Base-by-base conservation (phyloP, 1,140 invertebrate species). In the Drosophila nikananu region DNA sequence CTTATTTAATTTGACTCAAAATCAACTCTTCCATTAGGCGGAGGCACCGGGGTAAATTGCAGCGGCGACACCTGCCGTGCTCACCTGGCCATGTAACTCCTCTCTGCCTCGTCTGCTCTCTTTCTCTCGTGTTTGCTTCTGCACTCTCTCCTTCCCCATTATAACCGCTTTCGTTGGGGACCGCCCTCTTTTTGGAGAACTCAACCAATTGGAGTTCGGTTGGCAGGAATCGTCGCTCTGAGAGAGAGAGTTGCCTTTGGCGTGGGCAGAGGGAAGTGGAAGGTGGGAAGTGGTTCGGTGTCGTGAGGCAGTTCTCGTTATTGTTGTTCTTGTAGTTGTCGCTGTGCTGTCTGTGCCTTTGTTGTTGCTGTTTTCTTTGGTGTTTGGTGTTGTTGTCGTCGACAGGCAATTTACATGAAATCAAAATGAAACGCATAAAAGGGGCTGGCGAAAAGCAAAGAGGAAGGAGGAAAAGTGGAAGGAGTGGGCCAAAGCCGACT, bases 381-480 rank as follows among this genome's bases (percentile, higher is more conserved):
- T 71, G 55, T 73, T 80, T 87, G 73, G 81, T 89, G 83, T 86
- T 86, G 83, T 79, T 86, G 84, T 89, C 84, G 86, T 57, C 84
- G 84, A 89, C 84, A 89, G 86, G 84, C 78, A 90, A 89, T 89
- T 89, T 89, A 84, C 84, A 89, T 89, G 84, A 90, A 89, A 89
- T 89, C 84, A 89, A 89, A 89, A 89, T 90, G 86, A 90, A 90
- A 81, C 74, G 81, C 66, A 71, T 81, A 84, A 89, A 77, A 60
- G 49, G 42, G 41, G 23, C 32, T n/a, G 41, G 61, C 32, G 7
- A 37, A 55, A 25, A 23, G 21, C 5, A 12, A 19, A 32, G 10
- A 1, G 52, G 5, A 23, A 6, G 9, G 54, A 19, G 8, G 15
- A 12, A 42, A 52, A 42, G 37, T n/a, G 30, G 32, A 55, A 54